Evolutionary conservation across 2,888 invertebrate species (phyloP).

Genomic region (Drosophila crucigera): DNA sequence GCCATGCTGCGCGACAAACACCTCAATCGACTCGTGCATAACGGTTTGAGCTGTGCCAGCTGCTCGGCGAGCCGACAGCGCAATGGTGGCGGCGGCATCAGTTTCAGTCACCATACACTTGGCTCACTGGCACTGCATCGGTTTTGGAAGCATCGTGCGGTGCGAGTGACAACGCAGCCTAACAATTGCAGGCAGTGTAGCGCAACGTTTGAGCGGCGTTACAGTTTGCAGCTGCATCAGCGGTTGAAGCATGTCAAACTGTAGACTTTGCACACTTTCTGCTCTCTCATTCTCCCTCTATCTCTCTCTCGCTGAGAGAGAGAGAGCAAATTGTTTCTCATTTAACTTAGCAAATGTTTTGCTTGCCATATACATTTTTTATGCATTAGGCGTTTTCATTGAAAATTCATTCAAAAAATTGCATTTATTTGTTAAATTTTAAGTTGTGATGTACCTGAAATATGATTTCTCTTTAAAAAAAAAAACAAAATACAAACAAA

Average conservation of each 20-base stretch:
- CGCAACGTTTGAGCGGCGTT: slow-evolving; percentile 74
- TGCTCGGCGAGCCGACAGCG: slow-evolving; percentile 62
- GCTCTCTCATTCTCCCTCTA: background rate
- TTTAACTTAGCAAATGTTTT: slow-evolving; percentile 64
- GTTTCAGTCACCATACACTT: slow-evolving; percentile 86
- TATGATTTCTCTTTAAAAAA: slow-evolving; percentile 83
- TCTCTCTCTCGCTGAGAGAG: background rate
- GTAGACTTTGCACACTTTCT: slow-evolving; percentile 9
- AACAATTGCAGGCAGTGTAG: slow-evolving; percentile 75
- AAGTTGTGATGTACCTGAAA: slow-evolving; percentile 85
- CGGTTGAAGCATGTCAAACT: slow-evolving; percentile 60
- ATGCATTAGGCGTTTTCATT: slow-evolving; percentile 57
- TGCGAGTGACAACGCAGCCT: slow-evolving; percentile 1
- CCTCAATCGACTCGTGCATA: slow-evolving; percentile 84
- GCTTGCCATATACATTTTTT: slow-evolving; percentile 69
- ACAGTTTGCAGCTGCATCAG: slow-evolving; percentile 83
- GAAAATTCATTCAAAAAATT: slow-evolving; percentile 60
- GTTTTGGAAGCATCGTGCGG: slow-evolving; percentile 86
- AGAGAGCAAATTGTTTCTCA: slow-evolving; percentile 25
- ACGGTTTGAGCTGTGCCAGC: slow-evolving; percentile 82
- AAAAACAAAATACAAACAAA: slow-evolving; percentile 44
- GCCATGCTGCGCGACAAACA: slow-evolving; percentile 85
- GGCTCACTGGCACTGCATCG: slow-evolving; percentile 86
- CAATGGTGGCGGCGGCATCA: slow-evolving; percentile 70
- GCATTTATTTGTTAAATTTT: slow-evolving; percentile 84